Evolutionary conservation across 2,888 invertebrate species (phyloP).

Genomic region (Parapristionchus giblindavisi): DNA sequence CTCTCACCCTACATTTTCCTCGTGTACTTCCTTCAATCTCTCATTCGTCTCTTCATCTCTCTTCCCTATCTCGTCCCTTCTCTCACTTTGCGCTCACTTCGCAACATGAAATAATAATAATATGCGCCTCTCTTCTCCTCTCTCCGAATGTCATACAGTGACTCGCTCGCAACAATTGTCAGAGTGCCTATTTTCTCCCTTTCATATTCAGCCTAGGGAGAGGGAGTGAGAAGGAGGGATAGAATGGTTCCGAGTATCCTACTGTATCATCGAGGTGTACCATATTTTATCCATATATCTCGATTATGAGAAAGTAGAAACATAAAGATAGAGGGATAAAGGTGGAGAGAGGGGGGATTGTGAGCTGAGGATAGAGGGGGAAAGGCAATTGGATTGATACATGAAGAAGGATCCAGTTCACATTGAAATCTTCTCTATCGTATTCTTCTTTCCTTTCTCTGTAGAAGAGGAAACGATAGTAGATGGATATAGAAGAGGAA

Average conservation of each 20-base stretch:
- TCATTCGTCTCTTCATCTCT: constrained; percentile 16
- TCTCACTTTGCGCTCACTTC: constrained; percentile 32
- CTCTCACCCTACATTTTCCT: constrained; percentile 32
- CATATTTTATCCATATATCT: too few species aligned
- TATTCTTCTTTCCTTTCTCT: background rate
- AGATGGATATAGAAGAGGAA: background rate
- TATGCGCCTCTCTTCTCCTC: background rate
- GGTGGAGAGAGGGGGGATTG: background rate
- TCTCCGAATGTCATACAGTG: constrained; percentile 21
- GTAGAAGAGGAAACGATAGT: constrained; percentile 2
- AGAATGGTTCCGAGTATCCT: background rate
- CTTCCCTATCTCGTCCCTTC: constrained; percentile 15
- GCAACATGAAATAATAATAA: constrained; percentile 11
- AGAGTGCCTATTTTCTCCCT: background rate
- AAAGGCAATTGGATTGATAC: background rate
- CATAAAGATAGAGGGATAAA: background rate
- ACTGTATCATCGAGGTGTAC: background rate
- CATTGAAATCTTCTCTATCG: too few species aligned
- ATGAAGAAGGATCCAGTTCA: constrained; percentile 31
- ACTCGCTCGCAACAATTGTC: constrained; percentile 35
- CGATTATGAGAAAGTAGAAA: background rate
- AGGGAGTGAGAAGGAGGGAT: constrained; percentile 6
- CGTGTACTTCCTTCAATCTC: constrained; percentile 21
- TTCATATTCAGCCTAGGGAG: background rate
- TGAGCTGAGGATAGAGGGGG: constrained; percentile 14